Conservation (phyloP, 2,113 vertebrate genomes). For the Albula goreensis region DNA sequence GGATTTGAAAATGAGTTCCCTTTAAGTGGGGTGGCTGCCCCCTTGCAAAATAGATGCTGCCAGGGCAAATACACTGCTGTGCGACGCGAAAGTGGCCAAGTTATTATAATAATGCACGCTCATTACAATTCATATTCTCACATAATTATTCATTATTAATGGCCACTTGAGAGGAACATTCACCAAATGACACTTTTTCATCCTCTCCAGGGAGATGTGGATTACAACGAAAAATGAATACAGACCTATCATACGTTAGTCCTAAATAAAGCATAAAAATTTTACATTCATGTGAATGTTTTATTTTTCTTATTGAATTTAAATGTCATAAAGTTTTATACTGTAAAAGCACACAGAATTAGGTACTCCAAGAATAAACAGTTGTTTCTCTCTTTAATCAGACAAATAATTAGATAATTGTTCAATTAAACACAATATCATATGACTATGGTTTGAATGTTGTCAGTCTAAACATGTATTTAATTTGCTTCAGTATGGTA, state of each 20-base stretch:
- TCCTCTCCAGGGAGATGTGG: not conserved
- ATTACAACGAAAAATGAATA: not conserved
- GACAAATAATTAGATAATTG: not conserved
- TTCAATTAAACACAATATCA: not conserved
- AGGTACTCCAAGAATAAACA: not conserved
- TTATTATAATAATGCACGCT: not conserved
- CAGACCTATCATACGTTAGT: not conserved
- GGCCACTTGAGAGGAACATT: not conserved
- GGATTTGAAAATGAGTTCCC: not conserved
- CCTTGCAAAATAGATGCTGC: not conserved
- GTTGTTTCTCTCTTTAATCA: not conserved
- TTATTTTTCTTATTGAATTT: too few species aligned
- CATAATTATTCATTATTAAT: slow-evolving; percentile 17
- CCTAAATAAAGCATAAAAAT: not conserved
- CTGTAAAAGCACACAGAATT: too few species aligned
- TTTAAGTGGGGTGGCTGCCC: slow-evolving; percentile 4
- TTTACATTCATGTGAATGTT: not conserved
- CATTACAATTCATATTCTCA: not conserved
- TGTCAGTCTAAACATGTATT: not conserved
- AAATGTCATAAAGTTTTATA: too few species aligned
- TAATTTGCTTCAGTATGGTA: not conserved
- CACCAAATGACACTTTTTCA: not conserved
- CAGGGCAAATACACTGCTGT: not conserved
- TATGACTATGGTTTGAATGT: not conserved
- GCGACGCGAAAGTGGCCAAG: not conserved